phyloP scores from a whole-genome alignment of 1,140 invertebrate genomes.

The Drosophila ohnishii region DNA sequence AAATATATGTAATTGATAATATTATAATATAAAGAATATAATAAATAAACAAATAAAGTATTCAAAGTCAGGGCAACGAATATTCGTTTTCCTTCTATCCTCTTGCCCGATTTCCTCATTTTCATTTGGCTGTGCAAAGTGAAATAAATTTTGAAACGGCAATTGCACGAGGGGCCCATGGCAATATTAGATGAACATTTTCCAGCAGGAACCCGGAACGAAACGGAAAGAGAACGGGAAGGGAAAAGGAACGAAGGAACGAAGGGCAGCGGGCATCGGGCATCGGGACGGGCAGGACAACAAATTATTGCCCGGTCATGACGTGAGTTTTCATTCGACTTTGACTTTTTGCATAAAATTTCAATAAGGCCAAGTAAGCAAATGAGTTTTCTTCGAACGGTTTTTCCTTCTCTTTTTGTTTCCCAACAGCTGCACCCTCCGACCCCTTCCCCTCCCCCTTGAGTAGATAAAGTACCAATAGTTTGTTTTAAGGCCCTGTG shows the following conservation, averaged over 20 bases:
- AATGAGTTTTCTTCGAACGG: constrained; percentile 60
- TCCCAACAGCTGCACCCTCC: neutral
- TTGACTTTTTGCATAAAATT: constrained; percentile 72
- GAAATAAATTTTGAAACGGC: constrained; percentile 76
- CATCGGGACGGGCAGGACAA: constrained; percentile 26
- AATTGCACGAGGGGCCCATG: constrained; percentile 69
- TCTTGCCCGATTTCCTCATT: constrained; percentile 42
- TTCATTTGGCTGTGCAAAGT: constrained; percentile 75
- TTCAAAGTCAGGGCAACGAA: constrained; percentile 2
- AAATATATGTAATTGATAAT: neutral
- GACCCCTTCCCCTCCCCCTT: neutral
- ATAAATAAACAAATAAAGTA: neutral
- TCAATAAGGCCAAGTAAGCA: constrained; percentile 53
- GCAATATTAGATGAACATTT: constrained; percentile 75
- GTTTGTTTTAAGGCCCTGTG: constrained; percentile 44
- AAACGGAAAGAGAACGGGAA: neutral
- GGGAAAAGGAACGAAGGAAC: neutral
- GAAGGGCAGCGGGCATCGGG: neutral
- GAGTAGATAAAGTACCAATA: constrained; percentile 53
- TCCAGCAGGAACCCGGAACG: constrained; percentile 33
- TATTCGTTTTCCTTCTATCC: neutral
- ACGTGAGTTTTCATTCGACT: constrained; percentile 68
- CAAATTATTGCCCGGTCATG: constrained; percentile 80
- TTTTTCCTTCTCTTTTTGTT: constrained; percentile 6
- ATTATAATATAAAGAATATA: neutral